Conservation (phyloP, 2,797 vertebrate genomes). For the Danio jaintianensis region DNA sequence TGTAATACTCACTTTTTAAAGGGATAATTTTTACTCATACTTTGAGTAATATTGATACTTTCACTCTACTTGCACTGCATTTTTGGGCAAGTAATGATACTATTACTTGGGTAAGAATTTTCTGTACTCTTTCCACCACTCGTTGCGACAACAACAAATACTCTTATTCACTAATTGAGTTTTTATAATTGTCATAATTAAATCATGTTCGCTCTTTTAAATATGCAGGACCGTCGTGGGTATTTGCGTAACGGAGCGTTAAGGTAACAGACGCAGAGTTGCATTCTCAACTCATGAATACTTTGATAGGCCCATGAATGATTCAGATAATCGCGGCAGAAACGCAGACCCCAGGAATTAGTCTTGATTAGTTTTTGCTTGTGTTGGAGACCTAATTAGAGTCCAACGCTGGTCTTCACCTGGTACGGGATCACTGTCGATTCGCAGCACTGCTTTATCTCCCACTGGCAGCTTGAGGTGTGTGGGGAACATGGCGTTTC, state of each 20-base stretch:
- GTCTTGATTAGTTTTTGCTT: slow-evolving; percentile 60
- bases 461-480: slow-evolving; percentile 37
- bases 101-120: no score
- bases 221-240: slow-evolving; percentile 31
- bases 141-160: background rate
- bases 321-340: slow-evolving; percentile 33
- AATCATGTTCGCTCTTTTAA: slow-evolving; percentile 27
- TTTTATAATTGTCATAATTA: slow-evolving; percentile 43
- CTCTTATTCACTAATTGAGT: slow-evolving; percentile 13
- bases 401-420: slow-evolving; percentile 39
- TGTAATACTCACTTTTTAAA: no score
- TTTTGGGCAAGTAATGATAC: no score
- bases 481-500: background rate
- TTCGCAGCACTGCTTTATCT: slow-evolving; percentile 9
- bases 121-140: no score
- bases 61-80: no score
- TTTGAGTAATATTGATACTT: no score
- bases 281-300: slow-evolving; percentile 35
- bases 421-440: slow-evolving; percentile 52
- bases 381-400: slow-evolving; percentile 68
- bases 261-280: slow-evolving; percentile 21
- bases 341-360: slow-evolving; percentile 48
- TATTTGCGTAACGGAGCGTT: slow-evolving; percentile 40
- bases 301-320: slow-evolving; percentile 50
- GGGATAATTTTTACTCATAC: no score